Base-by-base conservation (phyloP, 2,113 vertebrate species). In the Apteryx mantelli region DNA sequence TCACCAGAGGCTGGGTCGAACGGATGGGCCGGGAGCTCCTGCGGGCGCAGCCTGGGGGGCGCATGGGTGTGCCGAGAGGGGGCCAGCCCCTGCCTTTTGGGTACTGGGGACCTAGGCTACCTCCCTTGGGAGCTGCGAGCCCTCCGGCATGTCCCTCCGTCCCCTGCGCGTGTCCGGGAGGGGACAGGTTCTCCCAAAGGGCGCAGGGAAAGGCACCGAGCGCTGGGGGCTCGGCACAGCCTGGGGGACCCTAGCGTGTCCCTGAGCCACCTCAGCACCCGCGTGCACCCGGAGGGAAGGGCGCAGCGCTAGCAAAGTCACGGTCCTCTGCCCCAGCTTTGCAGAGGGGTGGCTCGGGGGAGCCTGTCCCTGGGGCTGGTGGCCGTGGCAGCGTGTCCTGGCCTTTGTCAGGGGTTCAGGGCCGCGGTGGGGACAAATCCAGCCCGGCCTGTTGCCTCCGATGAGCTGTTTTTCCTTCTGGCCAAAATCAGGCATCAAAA, bases 241-340 rank as follows among this genome's bases (percentile, higher is more conserved):
- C 70, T 53, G 38, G 38, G 34, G 64, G 3, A 48, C 25, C 14
- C 70, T 22, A 13, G 61, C 16, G 40, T 36, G 65, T 79, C 64
- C n/a, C 74, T 36, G 74, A 26, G 65, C 9, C 20, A 77, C 73
- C 74, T 87, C 40, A 19, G 74, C 60, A 63, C 50, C 46, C 0
- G 0, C 5, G 2, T 20, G n/a, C 48, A n/a, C 1, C 0, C 12
- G 5, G 22, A 32, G 36, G 9, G 1, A 5, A 80, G 36, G 32
- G 42, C 52, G 18, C 21, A 61, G 60, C 40, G 38, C 18, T 15
- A 28, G 42, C 30, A 4, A 13, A 0, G 36, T 44, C 28, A 14
- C 2, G 3, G 25, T 26, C 5, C 46, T 24, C 52, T 60, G 56
- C 42, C 46, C 1, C 6, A 7, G 15, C 15, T 15, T 16, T 16